Conservation (phyloP, 92 coral and sea anemone species). For the Paragorgia papillata region DNA sequence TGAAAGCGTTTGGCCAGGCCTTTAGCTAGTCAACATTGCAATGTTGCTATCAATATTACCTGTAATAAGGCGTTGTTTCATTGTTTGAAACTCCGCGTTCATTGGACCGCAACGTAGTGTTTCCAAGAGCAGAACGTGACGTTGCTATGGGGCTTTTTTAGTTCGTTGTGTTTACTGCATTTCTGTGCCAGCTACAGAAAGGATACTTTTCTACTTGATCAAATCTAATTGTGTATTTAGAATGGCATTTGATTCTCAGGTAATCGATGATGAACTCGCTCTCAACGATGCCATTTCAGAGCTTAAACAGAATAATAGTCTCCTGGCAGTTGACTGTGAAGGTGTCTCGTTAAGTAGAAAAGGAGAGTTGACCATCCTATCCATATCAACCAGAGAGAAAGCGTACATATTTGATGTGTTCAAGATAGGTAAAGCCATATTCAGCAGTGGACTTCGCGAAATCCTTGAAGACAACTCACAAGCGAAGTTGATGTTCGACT, state of each 20-base stretch:
- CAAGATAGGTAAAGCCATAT: slow-evolving; percentile 57
- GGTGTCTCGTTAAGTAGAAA: slow-evolving; percentile 72
- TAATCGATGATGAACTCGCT: slow-evolving; percentile 56
- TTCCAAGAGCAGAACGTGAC: no score
- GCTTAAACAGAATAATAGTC: slow-evolving; percentile 56
- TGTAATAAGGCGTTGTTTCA: no score
- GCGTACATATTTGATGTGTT: slow-evolving; percentile 70
- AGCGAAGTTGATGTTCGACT: slow-evolving; percentile 75
- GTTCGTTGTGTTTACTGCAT: no score
- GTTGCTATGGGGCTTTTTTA: no score
- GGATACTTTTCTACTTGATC: no score
- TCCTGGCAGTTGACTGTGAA: slow-evolving; percentile 77
- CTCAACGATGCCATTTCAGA: slow-evolving; percentile 60
- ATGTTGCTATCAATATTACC: no score
- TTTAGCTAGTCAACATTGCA: no score
- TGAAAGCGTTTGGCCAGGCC: no score
- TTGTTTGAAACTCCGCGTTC: no score
- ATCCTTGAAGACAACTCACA: slow-evolving; percentile 69
- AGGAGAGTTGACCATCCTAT: slow-evolving; percentile 70
- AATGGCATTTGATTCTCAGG: slow-evolving; percentile 46
- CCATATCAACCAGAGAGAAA: slow-evolving; percentile 69
- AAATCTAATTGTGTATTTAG: not conserved
- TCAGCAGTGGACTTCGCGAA: slow-evolving; percentile 66
- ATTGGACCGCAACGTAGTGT: no score
- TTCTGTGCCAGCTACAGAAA: no score